These are phyloP conservation scores for Chaunax sp. DNA, from an alignment of 2,797 vertebrate genomes.

Conservation along the genomic window DNA sequence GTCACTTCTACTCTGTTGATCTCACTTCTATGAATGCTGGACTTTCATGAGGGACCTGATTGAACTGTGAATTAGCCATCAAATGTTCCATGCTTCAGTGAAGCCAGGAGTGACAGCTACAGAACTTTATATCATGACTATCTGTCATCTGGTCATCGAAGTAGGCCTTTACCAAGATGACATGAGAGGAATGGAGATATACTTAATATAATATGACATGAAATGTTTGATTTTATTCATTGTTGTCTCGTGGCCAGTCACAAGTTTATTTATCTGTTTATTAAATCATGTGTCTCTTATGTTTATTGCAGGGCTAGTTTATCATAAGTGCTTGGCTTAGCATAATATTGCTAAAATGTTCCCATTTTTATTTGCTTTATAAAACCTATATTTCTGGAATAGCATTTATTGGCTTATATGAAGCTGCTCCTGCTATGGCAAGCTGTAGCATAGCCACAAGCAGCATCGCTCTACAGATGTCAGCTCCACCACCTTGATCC, in stretches of 20 bases:
- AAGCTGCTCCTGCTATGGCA: neutral
- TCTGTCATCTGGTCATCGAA: conserved; percentile 22
- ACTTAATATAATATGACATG: neutral
- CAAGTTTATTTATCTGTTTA: too few species aligned
- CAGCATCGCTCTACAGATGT: too few species aligned
- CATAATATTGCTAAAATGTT: neutral
- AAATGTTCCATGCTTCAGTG: conserved; percentile 28
- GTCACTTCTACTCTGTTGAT: too few species aligned
- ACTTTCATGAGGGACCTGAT: conserved; percentile 48
- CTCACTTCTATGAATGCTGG: conserved; percentile 18
- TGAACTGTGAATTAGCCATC: conserved; percentile 51
- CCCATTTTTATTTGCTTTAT: neutral
- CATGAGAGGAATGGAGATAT: neutral
- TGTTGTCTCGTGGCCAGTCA: neutral
- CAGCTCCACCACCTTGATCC: too few species aligned
- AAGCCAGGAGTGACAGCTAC: conserved; percentile 39
- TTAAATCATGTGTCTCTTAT: neutral
- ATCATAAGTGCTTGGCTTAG: neutral
- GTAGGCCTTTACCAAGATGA: neutral
- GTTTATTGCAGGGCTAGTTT: conserved; percentile 11
- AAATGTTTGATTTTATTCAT: neutral
- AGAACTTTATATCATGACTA: conserved; percentile 9
- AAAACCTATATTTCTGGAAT: neutral
- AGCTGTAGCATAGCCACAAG: too few species aligned
- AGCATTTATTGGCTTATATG: neutral